Base-by-base conservation (phyloP, 2,113 vertebrate genomes). In the Gopherus evgoodei region DNA sequence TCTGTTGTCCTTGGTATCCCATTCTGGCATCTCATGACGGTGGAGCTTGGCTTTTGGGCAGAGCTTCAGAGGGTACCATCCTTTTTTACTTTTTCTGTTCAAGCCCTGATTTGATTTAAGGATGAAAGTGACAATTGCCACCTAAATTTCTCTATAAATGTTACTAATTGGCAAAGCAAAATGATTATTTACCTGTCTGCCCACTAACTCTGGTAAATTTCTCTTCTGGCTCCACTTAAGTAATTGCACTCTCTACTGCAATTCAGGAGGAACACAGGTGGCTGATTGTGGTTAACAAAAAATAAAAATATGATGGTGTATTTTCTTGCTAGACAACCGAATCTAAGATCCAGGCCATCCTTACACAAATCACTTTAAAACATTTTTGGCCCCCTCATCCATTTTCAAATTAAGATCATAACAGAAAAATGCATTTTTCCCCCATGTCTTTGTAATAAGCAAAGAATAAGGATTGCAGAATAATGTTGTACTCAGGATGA, bases 81-180 rank as follows among this genome's bases (percentile, higher is more conserved):
- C 10, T 47, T 3, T 21, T 4, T 72, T 25, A 1, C 29, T 65
- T 65, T 72, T 72, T 19, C n/a, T 38, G 10, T 25, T 5, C 52
- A 81, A 38, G 1, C 9, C 19, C 29, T 62, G 13, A 72, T 8
- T 76, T 93, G 19, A 47, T 90, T 95, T 76, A 29, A 81, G 29
- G 87, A 56, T 53, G 81, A 31, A 94, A 89, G 17, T 78, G 69
- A 31, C 7, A 84, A 86, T 84, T 76, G 27, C 25, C 89, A 84
- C 81, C 44, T 76, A 80, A 88, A 17, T 62, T 80, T 29, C 1
- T 65, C 19, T 24, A n/a, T 38, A 72, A 82, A 88, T 81, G n/a
- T 24, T 75, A 42, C n/a, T 75, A 29, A 88, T 81, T 47, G 65
- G 27, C 2, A 53, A 24, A 1, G 19, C 1, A 29, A 24, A 1